Base-by-base conservation (phyloP, 2,797 vertebrate species). In the Phalanger gymnotis region DNA sequence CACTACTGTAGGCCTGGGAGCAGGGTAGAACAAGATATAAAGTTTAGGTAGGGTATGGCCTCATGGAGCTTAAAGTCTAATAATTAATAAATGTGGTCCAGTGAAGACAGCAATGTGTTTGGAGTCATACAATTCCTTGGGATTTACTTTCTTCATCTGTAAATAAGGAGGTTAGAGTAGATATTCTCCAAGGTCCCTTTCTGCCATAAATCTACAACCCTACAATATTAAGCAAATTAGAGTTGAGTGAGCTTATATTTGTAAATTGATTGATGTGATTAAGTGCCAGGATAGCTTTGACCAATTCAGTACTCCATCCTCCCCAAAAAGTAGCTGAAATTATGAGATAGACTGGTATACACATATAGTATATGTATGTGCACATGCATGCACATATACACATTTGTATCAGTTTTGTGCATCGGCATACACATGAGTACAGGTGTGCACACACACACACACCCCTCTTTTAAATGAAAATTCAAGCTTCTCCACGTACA, bases 281-380 rank as follows among this genome's bases (percentile, higher is more conserved):
- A 57, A 53, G 54, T 95, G 95, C 54, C 92, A 96, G 91, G 27
- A 25, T 19, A 96, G 81, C 52, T 95, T 89, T 96, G 90, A 54
- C 92, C 96, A 93, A 96, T 9, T 96, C 92, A 66, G 73, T 96
- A 92, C 91, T 96, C 66, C 93, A 96, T 95, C 96, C 89, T 96
- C 57, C 0, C 2, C 90, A 61, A 73, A 53, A 95, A 94, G 54
- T 56, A 51, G 4, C 47, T 93, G 94, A 93, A 52, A 95, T 40
- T 51, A 31, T 53, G 19, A 31, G 11, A 31, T 90, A 90, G 14
- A 53, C 11, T 34, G 53, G 31, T 40, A 53, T 53, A 53, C 19
- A 51, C 14, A 52, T 28, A 51, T 2, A 61, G 11, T 14, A 14
- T 61, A 61, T 61, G 7, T 40, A n/a, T n/a, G 31, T 61, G 30